Evolutionary conservation across 2,888 invertebrate species (phyloP).

Genomic region (Meiosimyza decipiens): DNA sequence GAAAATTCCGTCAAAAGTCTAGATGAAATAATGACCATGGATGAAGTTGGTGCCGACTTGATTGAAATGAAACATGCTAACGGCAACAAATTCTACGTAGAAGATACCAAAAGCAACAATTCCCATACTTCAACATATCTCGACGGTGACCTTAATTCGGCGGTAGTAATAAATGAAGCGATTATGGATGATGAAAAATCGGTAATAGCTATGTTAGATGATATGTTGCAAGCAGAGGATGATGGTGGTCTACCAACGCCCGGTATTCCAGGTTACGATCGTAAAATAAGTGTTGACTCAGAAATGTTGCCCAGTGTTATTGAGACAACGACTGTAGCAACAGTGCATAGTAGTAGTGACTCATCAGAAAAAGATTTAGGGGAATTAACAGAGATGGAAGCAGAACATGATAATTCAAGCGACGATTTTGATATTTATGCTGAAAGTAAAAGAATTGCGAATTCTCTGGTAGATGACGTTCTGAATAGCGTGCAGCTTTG

Average conservation of each 20-base stretch:
- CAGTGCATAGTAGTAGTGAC: slow-evolving; percentile 57
- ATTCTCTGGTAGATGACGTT: slow-evolving; percentile 52
- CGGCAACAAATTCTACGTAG: slow-evolving; percentile 59
- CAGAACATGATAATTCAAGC: slow-evolving; percentile 29
- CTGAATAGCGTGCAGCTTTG: slow-evolving; percentile 51
- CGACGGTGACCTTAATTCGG: slow-evolving; percentile 22
- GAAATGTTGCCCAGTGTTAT: slow-evolving; percentile 60
- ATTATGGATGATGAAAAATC: slow-evolving; percentile 56
- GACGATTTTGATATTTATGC: slow-evolving; percentile 36
- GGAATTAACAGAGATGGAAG: slow-evolving; percentile 36
- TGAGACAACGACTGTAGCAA: slow-evolving; percentile 60
- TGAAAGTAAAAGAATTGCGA: slow-evolving; percentile 48
- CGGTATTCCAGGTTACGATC: slow-evolving; percentile 47
- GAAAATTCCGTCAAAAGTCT: slow-evolving; percentile 50
- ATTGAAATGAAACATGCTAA: slow-evolving; percentile 59
- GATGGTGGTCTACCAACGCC: slow-evolving; percentile 42
- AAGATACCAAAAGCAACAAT: slow-evolving; percentile 51
- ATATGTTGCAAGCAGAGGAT: slow-evolving; percentile 60
- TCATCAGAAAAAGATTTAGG: slow-evolving; percentile 43
- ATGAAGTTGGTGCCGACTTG: slow-evolving; percentile 55
- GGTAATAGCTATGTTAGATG: slow-evolving; percentile 62
- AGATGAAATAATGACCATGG: slow-evolving; percentile 58
- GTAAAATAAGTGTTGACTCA: slow-evolving; percentile 56
- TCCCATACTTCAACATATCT: slow-evolving; percentile 41
- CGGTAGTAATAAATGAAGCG: slow-evolving; percentile 28